Evolutionary conservation across 2,113 vertebrate genomes (phyloP).

Genomic region (Brienomyrus longianalis): DNA sequence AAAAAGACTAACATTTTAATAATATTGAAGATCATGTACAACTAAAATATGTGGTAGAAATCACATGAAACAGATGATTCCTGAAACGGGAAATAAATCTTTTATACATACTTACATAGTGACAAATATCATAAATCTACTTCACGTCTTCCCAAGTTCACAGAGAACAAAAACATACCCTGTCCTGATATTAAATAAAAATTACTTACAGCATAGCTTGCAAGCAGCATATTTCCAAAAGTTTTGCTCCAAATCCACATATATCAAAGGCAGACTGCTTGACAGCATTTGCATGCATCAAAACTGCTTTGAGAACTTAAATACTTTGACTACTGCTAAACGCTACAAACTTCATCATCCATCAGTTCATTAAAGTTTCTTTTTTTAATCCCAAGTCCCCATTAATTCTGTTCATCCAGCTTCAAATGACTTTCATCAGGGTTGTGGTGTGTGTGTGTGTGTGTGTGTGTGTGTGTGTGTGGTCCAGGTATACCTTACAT

Average conservation of each 20-base stretch:
- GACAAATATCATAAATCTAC: background rate
- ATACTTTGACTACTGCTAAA: background rate
- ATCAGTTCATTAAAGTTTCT: background rate
- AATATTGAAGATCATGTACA: background rate
- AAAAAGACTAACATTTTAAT: background rate
- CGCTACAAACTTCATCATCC: background rate
- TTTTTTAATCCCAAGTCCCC: background rate
- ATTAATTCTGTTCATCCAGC: background rate
- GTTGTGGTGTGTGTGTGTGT: background rate
- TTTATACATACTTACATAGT: background rate
- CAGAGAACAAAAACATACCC: background rate
- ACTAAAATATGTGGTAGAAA: background rate
- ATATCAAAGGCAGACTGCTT: background rate
- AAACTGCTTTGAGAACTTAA: background rate
- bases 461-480: too few species aligned
- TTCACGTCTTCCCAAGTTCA: background rate
- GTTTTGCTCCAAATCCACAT: background rate
- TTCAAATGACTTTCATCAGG: background rate
- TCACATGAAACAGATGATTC: background rate
- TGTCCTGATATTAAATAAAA: background rate
- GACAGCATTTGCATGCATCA: background rate
- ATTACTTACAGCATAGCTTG: background rate
- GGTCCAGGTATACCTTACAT: too few species aligned
- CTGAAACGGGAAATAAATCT: background rate
- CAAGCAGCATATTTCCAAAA: background rate